Evolutionary conservation across 1,140 invertebrate genomes (phyloP).

Genomic region (Penaeus indicus): DNA sequence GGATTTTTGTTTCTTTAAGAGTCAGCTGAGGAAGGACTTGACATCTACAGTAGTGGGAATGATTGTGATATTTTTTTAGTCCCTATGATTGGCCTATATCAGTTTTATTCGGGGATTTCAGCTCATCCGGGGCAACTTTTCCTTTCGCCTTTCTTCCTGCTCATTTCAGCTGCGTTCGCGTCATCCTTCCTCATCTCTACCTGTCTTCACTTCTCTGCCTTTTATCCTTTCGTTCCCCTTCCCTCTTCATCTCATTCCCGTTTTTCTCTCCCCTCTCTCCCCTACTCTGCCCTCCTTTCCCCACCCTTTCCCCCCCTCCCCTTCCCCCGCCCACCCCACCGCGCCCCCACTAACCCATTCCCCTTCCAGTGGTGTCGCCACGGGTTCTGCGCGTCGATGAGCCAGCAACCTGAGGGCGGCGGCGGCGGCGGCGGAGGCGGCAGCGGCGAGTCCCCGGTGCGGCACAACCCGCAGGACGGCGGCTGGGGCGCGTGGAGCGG

Average conservation of each 20-base stretch:
- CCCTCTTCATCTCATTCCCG: background rate
- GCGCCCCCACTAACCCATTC: background rate
- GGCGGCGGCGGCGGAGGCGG: conserved; percentile 67
- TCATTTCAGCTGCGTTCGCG: background rate
- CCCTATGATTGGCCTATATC: too few species aligned
- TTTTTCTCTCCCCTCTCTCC: background rate
- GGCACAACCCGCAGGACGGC: conserved; percentile 74
- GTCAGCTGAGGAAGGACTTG: too few species aligned
- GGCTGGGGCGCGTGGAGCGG: conserved; percentile 77
- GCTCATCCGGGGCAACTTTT: too few species aligned
- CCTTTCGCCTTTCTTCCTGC: background rate
- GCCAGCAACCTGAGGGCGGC: conserved; percentile 1
- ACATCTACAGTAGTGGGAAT: too few species aligned
- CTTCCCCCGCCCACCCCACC: too few species aligned
- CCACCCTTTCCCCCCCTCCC: too few species aligned
- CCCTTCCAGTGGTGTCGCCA: conserved; percentile 77
- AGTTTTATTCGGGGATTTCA: too few species aligned
- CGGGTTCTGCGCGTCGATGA: conserved; percentile 76
- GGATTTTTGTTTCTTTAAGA: too few species aligned
- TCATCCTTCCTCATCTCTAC: background rate
- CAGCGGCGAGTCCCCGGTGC: conserved; percentile 51
- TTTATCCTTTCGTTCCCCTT: background rate
- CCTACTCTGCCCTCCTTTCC: background rate
- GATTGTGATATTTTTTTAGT: too few species aligned
- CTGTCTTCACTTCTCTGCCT: too few species aligned